A percentile compares a stretch with the other conserved stretches of the same genome.
Conservation (phyloP, 2,888 invertebrate species). For the Eristalis arbustorum region DNA sequence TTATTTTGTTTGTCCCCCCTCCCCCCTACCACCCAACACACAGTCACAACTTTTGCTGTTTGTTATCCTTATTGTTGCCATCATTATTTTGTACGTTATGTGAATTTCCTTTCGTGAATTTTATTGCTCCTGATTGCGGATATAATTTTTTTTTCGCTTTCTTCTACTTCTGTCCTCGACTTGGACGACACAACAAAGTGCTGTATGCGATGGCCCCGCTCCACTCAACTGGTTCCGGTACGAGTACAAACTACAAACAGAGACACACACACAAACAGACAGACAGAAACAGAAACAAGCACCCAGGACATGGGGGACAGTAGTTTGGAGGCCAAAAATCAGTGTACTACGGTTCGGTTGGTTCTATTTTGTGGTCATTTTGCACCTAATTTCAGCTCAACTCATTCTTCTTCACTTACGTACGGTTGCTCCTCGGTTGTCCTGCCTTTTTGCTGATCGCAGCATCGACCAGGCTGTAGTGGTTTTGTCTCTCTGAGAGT, state of each 20-base stretch:
- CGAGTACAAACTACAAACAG: neutral
- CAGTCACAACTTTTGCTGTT: constrained; percentile 67
- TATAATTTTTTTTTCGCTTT: constrained; percentile 65
- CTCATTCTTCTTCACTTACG: constrained; percentile 35
- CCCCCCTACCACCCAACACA: constrained; percentile 2
- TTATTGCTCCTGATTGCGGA: constrained; percentile 70
- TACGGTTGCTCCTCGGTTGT: neutral
- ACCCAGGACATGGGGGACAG: neutral
- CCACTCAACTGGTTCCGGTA: neutral
- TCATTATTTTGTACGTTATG: constrained; percentile 70
- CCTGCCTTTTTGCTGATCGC: neutral
- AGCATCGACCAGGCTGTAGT: constrained; percentile 2
- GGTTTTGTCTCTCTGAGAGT: constrained; percentile 28
- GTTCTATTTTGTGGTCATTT: constrained; percentile 76
- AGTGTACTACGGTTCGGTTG: constrained; percentile 28
- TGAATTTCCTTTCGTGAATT: constrained; percentile 68
- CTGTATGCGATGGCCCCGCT: neutral
- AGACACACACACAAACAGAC: neutral
- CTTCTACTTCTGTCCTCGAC: constrained; percentile 4
- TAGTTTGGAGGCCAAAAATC: constrained; percentile 59
- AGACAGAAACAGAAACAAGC: neutral
- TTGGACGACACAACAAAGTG: constrained; percentile 33
- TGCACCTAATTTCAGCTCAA: constrained; percentile 76
- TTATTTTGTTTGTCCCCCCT: neutral
- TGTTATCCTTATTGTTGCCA: constrained; percentile 70